Conservation (phyloP, 2,888 invertebrate species). For the Dascillus cervinus region DNA sequence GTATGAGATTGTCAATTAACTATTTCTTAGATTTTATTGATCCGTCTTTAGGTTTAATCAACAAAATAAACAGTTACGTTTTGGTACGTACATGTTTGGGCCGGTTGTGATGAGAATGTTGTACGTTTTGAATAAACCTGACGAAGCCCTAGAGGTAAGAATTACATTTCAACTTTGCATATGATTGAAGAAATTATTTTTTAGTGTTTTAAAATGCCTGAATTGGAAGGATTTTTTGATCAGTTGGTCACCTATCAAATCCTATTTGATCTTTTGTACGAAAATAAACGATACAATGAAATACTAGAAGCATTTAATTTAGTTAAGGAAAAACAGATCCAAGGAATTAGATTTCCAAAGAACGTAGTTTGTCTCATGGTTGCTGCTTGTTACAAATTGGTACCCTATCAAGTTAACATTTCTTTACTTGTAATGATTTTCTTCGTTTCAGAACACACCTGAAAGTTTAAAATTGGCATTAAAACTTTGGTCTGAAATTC, state of each 20-base stretch:
- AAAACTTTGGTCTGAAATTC: conserved; percentile 54
- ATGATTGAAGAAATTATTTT: conserved; percentile 23
- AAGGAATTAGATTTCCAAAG: conserved; percentile 59
- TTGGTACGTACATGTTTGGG: conserved; percentile 76
- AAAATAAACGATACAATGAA: conserved; percentile 58
- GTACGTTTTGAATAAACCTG: conserved; percentile 59
- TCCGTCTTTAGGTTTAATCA: conserved; percentile 53
- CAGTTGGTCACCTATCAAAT: conserved; percentile 62
- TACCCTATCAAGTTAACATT: conserved; percentile 30
- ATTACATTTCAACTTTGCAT: background rate
- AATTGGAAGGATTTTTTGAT: conserved; percentile 60
- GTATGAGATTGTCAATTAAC: too few relatives aligned
- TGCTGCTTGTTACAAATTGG: conserved; percentile 71
- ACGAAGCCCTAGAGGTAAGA: conserved; percentile 53
- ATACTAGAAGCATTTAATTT: conserved; percentile 56
- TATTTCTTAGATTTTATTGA: conserved; percentile 1
- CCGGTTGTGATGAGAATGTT: conserved; percentile 77
- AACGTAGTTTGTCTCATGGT: conserved; percentile 58
- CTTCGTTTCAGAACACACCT: conserved; percentile 56
- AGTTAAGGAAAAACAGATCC: conserved; percentile 52
- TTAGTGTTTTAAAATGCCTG: conserved; percentile 56
- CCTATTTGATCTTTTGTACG: conserved; percentile 63
- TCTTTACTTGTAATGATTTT: conserved; percentile 2
- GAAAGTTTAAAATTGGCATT: conserved; percentile 58
- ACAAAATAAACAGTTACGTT: conserved; percentile 62